Evolutionary conservation across 2,888 invertebrate genomes (phyloP), one percentile per base, ranked within the genome.

Genomic region (Beris morrisii): DNA sequence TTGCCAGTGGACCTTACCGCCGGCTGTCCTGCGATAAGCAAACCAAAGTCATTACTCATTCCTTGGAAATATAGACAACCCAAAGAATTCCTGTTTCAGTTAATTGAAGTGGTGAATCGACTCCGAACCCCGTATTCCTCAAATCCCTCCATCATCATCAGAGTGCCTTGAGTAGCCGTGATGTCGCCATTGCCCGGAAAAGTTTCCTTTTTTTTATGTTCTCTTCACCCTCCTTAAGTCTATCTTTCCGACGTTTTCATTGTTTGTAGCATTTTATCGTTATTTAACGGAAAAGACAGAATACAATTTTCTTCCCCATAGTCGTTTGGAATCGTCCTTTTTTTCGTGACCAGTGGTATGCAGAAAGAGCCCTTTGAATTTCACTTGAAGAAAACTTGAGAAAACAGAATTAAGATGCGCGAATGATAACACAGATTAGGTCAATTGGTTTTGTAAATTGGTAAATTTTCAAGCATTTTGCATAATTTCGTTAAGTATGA

Each of bases 31-130:
- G 5, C 28, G 30, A 53, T 53, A 53, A 30, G 30, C 53, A 53
- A 53, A 53, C 53, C 28, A 13, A 56, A 56, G 38, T 56, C 56
- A 56, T 43, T 56, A 56, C 43, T 43, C 56, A 56, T 56, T 43
- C 56, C 38, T 15, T 53, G 30, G 11, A 11, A 11, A 11, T 12
- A 56, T 43, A 56, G 13, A 30, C 30, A 13, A 43, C 15, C 48
- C 22, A 44, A 31, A 9, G 12, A 48, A 46, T 13, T 48, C 44
- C n/a, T 30, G 58, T 44, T 30, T 11, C 31, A 22, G 30, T 43
- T 59, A 59, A 59, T 59, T 59, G 48, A 59, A 59, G 58, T 48
- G 32, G 31, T 31, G 11, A n/a, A 12, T 56, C 43, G 22, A 15
- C 15, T 15, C 54, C 15, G 31, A 44, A n/a, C 44, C 44, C 9